phyloP scores from a whole-genome alignment of 2,113 vertebrate genomes.

The Malurus alboscapulatus region DNA sequence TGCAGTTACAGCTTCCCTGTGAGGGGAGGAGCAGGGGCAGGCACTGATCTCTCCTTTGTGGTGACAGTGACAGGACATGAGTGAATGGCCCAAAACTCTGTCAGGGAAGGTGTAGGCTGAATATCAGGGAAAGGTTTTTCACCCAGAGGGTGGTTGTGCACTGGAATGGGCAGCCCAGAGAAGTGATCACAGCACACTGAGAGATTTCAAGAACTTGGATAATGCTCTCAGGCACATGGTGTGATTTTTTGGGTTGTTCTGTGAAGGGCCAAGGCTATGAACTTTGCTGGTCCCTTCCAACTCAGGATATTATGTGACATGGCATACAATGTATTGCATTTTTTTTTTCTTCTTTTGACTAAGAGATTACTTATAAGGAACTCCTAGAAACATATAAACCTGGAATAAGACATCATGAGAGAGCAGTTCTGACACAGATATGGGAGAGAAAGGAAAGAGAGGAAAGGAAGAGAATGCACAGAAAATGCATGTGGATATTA shows the following conservation, averaged over 20 bases:
- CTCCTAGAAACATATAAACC: background rate
- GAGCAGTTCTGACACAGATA: background rate
- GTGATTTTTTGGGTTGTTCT: background rate
- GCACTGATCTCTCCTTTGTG: background rate
- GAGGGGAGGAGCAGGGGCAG: fast-evolving
- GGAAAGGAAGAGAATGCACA: background rate
- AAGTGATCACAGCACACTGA: background rate
- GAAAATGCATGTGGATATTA: background rate
- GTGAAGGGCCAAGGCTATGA: background rate
- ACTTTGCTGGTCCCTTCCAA: background rate
- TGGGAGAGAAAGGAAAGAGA: background rate
- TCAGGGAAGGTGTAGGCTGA: background rate
- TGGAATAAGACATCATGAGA: background rate
- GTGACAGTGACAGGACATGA: background rate
- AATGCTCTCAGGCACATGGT: background rate
- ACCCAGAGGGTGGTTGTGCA: too few species aligned
- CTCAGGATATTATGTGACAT: background rate
- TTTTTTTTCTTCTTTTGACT: background rate
- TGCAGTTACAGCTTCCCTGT: background rate
- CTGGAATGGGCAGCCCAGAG: background rate
- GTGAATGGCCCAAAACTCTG: background rate
- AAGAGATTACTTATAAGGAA: background rate
- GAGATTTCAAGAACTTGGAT: background rate
- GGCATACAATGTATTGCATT: background rate
- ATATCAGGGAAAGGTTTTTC: background rate